Conservation (phyloP, 2,888 invertebrate genomes). For the Lagria hirta region DNA sequence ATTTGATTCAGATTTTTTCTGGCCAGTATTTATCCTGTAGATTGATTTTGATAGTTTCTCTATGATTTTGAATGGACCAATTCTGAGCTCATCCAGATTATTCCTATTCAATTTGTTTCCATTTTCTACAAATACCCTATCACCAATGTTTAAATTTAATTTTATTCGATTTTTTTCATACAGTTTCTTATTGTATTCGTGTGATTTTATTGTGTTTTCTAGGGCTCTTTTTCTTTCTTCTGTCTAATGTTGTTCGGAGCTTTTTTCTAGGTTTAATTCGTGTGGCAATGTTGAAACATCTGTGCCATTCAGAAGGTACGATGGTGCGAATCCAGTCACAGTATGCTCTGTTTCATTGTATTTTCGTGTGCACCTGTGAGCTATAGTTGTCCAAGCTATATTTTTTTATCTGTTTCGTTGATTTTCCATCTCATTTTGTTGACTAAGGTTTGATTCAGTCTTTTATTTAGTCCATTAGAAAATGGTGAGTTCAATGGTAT, state of each 20-base stretch:
- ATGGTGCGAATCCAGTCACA: slow-evolving; percentile 33
- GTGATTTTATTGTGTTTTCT: slow-evolving; percentile 34
- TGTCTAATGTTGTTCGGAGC: slow-evolving; percentile 26
- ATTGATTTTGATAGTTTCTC: no score
- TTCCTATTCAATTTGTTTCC: no score
- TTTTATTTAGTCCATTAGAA: slow-evolving; percentile 35
- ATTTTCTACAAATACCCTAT: slow-evolving; percentile 41
- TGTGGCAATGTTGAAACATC: not conserved
- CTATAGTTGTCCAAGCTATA: slow-evolving; percentile 35
- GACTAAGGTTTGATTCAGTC: slow-evolving; percentile 35
- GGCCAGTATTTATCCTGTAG: slow-evolving; percentile 8
- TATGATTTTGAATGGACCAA: slow-evolving; percentile 35
- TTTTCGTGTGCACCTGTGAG: slow-evolving; percentile 32
- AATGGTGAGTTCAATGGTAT: slow-evolving; percentile 24
- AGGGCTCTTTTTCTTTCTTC: slow-evolving; percentile 34
- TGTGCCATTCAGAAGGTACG: slow-evolving; percentile 35
- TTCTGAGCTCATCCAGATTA: slow-evolving; percentile 38
- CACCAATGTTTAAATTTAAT: slow-evolving; percentile 38
- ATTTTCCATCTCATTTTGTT: slow-evolving; percentile 36
- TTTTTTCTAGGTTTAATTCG: not conserved
- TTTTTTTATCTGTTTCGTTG: slow-evolving; percentile 30
- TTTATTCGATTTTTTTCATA: slow-evolving; percentile 38
- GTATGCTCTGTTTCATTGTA: slow-evolving; percentile 20
- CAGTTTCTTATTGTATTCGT: slow-evolving; percentile 38
- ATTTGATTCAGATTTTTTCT: not conserved